phyloP scores from a whole-genome alignment of 2,888 invertebrate species.

The Sericinus montela region DNA sequence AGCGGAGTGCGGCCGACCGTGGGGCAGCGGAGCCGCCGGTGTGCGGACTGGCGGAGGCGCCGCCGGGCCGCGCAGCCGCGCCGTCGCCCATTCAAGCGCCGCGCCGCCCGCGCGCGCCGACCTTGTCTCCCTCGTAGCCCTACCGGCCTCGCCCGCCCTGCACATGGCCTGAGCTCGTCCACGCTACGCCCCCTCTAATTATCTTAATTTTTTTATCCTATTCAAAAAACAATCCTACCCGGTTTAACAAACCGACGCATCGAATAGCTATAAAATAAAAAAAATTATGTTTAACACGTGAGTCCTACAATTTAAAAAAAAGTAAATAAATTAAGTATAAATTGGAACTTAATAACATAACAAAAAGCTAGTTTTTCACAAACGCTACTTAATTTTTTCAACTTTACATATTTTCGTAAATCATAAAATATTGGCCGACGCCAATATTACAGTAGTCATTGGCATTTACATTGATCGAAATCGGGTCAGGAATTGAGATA shows the following conservation, averaged over 20 bases:
- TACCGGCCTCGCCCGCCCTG: conserved; percentile 24
- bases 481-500: conserved; percentile 34
- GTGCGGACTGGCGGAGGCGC: conserved; percentile 73
- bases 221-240: conserved; percentile 15
- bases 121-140: conserved; percentile 33
- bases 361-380: too few relatives aligned
- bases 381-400: too few relatives aligned
- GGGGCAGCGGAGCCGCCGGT: conserved; percentile 79
- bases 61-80: conserved; percentile 42
- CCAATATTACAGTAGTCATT: conserved; percentile 14
- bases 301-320: too few relatives aligned
- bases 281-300: too few relatives aligned
- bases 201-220: conserved; percentile 30
- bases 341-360: too few relatives aligned
- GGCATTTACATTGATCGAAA: conserved; percentile 20
- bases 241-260: background rate
- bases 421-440: conserved; percentile 2
- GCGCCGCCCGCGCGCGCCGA: conserved; percentile 38
- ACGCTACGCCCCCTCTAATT: conserved; percentile 26
- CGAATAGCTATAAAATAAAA: too few relatives aligned
- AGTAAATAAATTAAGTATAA: too few relatives aligned
- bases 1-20: conserved; percentile 78
- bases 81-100: conserved; percentile 55
- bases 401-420: too few relatives aligned
- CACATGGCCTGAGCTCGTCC: conserved; percentile 16